Evolutionary conservation across 2,113 vertebrate genomes (phyloP).

Genomic region (Galeopterus variegatus): DNA sequence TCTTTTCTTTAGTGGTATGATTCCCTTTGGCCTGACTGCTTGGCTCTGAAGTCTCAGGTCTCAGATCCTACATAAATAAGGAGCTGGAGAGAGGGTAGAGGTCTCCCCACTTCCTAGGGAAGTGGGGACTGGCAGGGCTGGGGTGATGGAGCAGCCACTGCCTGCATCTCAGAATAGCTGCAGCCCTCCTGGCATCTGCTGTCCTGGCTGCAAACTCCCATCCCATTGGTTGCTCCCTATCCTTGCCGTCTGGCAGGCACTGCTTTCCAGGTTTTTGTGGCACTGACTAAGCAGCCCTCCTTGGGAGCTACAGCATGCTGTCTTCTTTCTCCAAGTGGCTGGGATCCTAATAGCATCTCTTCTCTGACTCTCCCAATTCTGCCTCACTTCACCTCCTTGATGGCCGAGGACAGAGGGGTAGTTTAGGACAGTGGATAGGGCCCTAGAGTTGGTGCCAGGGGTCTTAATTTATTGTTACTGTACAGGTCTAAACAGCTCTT

Average conservation of each 20-base stretch:
- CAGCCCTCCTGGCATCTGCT: constrained; percentile 78
- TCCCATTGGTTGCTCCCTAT: constrained; percentile 61
- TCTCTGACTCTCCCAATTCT: neutral
- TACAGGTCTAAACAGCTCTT: neutral
- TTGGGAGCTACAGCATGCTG: neutral
- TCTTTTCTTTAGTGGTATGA: neutral
- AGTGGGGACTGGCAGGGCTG: neutral
- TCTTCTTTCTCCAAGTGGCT: neutral
- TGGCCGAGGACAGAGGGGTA: neutral
- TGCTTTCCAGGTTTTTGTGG: constrained; percentile 82
- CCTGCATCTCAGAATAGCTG: constrained; percentile 78
- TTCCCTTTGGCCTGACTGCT: neutral
- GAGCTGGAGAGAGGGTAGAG: neutral
- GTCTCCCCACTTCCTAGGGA: neutral
- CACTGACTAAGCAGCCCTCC: constrained; percentile 13
- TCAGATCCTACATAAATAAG: neutral
- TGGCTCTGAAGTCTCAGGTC: neutral
- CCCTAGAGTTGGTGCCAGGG: neutral
- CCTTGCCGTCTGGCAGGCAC: constrained; percentile 63
- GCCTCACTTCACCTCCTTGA: neutral
- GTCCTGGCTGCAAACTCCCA: constrained; percentile 68
- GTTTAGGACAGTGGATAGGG: neutral
- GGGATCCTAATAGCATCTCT: constrained; percentile 41
- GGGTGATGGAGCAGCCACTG: constrained; percentile 34
- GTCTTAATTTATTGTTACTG: neutral